Percentiles rank a stretch among this genome's conserved stretches.
These are phyloP conservation scores for Muscicapa comitata DNA, from an alignment of 2,797 vertebrate genomes.

Conservation along the genomic window DNA sequence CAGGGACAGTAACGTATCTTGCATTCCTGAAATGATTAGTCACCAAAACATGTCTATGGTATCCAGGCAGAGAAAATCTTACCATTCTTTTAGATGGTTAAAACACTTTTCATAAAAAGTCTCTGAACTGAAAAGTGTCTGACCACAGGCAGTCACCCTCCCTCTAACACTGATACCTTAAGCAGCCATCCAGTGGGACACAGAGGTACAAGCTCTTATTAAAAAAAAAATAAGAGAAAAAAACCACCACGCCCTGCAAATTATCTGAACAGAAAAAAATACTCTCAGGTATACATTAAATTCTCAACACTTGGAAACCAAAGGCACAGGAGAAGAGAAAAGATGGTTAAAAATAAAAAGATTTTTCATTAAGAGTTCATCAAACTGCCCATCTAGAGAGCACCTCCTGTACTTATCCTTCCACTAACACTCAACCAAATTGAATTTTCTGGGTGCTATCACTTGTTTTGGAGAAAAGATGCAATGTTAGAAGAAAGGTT, in stretches of 20 bases:
- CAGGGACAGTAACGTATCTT: not conserved
- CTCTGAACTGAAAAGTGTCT: not conserved
- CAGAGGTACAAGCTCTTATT: not conserved
- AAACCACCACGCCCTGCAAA: not conserved
- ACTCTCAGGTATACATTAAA: not conserved
- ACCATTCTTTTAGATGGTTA: not conserved
- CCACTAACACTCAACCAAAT: not conserved
- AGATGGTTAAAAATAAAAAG: not conserved
- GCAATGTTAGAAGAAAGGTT: not conserved
- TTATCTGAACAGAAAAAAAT: not conserved
- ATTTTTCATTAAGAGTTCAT: not conserved
- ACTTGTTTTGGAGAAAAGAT: not conserved
- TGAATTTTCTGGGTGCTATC: not conserved
- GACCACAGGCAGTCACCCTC: not conserved
- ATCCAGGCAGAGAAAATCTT: not conserved
- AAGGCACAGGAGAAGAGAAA: fast-evolving
- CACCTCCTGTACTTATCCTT: not conserved
- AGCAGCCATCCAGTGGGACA: not conserved
- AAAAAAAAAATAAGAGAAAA: not conserved
- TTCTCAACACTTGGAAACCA: not conserved
- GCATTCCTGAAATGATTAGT: not conserved
- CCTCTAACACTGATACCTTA: fast-evolving
- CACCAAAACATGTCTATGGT: not conserved
- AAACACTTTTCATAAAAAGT: not conserved
- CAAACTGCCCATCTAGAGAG: not conserved